Base-by-base conservation (phyloP, 2,888 invertebrate species). In the Trichopria drosophilae region DNA sequence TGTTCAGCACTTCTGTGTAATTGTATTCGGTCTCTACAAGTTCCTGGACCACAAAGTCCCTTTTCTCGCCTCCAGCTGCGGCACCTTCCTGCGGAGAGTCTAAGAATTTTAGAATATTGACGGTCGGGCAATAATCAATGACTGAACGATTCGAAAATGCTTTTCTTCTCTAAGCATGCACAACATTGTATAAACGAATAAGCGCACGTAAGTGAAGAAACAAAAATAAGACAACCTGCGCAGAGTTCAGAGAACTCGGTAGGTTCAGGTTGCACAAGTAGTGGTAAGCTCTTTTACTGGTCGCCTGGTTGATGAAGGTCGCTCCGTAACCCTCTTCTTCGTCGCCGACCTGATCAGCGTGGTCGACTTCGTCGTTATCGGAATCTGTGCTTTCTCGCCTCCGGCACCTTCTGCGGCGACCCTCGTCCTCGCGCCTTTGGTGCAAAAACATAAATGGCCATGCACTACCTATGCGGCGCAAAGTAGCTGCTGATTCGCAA, bases 21-120 rank as follows among this genome's bases (percentile, higher is more conserved):
- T 98, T 98, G 67, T 87, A 87, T 77, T 99, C 99, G 0, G 99
- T 99, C 74, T 97, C 97, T 28, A 97, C 84, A 46, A 99, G 80
- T 76, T 99, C 99, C 58, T 89, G 84, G 67, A 93, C 90, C 36
- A 92, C 91, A 73, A 93, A 93, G 76, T 97, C 96, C 52, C 96
- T 81, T 75, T 95, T 96, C 75, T 93, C 94, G 61, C 69, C 70
- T 46, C 74, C 75, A 16, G 68, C 63, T 32, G 47, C 24, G 1
- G 47, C 20, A 10, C n/a, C n/a, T n/a, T n/a, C n/a, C n/a, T n/a
- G n/a, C n/a, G n/a, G n/a, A n/a, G n/a, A n/a, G n/a, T n/a, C n/a
- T n/a, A n/a, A n/a, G n/a, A n/a, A n/a, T n/a, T n/a, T n/a, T n/a
- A n/a, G n/a, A n/a, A n/a, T n/a, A n/a, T n/a, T n/a, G n/a, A n/a